phyloP scores from a whole-genome alignment of 2,888 invertebrate species.

The Macropis europaea region DNA sequence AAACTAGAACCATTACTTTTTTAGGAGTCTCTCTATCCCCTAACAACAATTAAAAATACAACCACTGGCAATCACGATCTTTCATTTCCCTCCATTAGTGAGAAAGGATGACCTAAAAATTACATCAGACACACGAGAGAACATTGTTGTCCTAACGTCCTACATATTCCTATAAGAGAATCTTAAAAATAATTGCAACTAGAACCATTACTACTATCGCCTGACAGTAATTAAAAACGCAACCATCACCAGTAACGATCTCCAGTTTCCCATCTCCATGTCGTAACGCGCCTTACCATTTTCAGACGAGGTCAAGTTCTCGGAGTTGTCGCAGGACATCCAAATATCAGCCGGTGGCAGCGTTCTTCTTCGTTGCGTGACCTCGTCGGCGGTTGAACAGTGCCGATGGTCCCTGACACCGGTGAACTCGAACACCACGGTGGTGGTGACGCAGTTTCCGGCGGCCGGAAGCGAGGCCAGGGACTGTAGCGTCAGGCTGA shows the following conservation, averaged over 20 bases:
- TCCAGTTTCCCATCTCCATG: not conserved
- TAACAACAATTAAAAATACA: no score
- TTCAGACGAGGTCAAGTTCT: constrained; percentile 75
- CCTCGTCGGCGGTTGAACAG: constrained; percentile 73
- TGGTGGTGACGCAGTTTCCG: constrained; percentile 76
- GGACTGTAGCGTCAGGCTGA: constrained; percentile 76
- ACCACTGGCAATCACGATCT: no score
- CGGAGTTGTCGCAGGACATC: constrained; percentile 77
- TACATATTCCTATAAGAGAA: no score
- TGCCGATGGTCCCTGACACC: constrained; percentile 78
- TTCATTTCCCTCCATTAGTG: no score
- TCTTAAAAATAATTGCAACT: no score
- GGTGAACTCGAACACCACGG: constrained; percentile 74
- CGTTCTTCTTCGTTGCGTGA: constrained; percentile 75
- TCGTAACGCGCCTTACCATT: not conserved
- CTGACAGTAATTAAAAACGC: no score
- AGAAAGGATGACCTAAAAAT: no score
- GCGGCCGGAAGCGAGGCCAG: constrained; percentile 74
- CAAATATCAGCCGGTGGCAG: constrained; percentile 76
- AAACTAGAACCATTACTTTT: no score
- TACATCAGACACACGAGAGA: no score
- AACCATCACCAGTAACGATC: not conserved
- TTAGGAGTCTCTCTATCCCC: no score
- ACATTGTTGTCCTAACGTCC: no score
- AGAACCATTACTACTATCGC: no score